Evolutionary conservation across 2,113 vertebrate genomes (phyloP).

Genomic region (Callospermophilus lateralis): DNA sequence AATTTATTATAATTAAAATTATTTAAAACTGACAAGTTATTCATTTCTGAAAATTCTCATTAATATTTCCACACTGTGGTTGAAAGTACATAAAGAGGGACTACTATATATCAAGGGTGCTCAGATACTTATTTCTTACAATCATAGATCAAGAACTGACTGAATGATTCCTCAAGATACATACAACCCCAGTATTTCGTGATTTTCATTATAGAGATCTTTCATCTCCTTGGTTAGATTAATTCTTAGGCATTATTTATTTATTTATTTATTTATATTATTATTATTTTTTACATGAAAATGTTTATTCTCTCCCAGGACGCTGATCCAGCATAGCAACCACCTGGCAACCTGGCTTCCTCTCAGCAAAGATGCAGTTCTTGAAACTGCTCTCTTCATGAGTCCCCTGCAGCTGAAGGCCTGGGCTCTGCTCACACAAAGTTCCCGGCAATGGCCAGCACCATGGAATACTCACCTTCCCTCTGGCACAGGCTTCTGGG

Average conservation of each 20-base stretch:
- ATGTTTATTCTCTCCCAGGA: constrained; percentile 70
- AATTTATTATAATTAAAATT: not conserved
- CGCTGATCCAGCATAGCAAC: not conserved
- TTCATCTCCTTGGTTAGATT: not conserved
- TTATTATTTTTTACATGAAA: not conserved
- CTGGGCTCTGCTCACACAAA: constrained; percentile 89
- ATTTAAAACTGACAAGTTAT: not conserved
- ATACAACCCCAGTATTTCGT: not conserved
- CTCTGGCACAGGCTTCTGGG: constrained; percentile 90
- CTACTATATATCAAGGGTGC: not conserved
- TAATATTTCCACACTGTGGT: not conserved
- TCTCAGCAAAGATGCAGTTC: not conserved
- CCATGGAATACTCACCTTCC: constrained; percentile 95
- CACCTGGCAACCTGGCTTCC: not conserved
- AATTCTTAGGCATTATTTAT: too few relatives aligned
- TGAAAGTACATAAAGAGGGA: not conserved
- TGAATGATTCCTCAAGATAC: not conserved
- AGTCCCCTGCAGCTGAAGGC: not conserved
- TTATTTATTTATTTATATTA: too few relatives aligned
- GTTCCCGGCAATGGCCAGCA: constrained; percentile 94
- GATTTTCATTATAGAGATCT: not conserved
- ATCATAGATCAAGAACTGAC: not conserved
- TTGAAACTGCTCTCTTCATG: not conserved
- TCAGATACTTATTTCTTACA: not conserved
- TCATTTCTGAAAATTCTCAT: not conserved